These are phyloP conservation scores for Bhutanitis thaidina DNA, from an alignment of 2,888 invertebrate species.

Conservation along the genomic window DNA sequence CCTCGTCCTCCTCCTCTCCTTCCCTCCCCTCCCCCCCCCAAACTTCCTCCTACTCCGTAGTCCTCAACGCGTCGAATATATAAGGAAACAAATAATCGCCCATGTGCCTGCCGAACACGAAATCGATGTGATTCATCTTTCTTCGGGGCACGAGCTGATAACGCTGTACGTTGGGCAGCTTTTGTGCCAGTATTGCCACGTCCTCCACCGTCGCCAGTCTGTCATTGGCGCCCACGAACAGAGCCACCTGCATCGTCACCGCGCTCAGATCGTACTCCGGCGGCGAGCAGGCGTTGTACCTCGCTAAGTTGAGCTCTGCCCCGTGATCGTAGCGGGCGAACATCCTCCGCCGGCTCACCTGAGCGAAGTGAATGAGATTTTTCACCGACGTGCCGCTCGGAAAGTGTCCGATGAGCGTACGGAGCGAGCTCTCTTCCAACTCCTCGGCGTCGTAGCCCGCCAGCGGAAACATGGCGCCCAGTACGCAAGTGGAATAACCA, in stretches of 20 bases:
- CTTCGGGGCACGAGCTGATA: constrained; percentile 23
- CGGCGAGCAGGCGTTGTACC: constrained; percentile 30
- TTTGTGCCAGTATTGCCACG: constrained; percentile 22
- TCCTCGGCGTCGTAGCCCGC: constrained; percentile 25
- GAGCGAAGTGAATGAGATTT: constrained; percentile 34
- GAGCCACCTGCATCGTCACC: constrained; percentile 28
- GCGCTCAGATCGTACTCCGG: constrained; percentile 34
- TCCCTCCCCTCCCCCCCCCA: too few relatives aligned
- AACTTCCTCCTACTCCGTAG: too few relatives aligned
- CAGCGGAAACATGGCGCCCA: constrained; percentile 14
- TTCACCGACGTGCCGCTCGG: constrained; percentile 36
- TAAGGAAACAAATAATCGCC: constrained; percentile 27
- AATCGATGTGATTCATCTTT: constrained; percentile 33
- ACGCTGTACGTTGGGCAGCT: constrained; percentile 32
- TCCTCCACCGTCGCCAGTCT: constrained; percentile 27
- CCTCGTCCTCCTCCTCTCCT: too few relatives aligned
- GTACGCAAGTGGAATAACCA: constrained; percentile 20
- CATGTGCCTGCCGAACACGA: constrained; percentile 31
- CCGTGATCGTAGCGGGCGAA: constrained; percentile 41
- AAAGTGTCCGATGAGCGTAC: constrained; percentile 26
- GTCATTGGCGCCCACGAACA: constrained; percentile 34
- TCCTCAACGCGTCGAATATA: constrained; percentile 30
- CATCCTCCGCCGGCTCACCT: constrained; percentile 26
- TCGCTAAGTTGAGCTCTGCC: constrained; percentile 26
- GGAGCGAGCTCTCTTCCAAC: constrained; percentile 30